phyloP scores from a whole-genome alignment of 2,113 vertebrate species.

The Psilopogon haemacephalus region DNA sequence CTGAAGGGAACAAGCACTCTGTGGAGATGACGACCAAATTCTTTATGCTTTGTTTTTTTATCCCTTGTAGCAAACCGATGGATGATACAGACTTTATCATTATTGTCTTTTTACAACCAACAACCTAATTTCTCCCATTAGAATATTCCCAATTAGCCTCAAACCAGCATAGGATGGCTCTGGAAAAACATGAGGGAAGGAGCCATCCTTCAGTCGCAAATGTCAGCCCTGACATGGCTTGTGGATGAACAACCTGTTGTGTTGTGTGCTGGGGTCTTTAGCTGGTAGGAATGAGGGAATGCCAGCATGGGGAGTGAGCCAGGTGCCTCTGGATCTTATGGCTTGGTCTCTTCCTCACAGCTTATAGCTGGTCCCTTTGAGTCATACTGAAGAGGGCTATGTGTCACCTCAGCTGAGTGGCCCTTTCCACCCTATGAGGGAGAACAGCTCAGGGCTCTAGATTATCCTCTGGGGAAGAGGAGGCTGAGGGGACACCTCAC shows the following conservation, averaged over 20 bases:
- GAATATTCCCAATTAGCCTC: too few relatives aligned
- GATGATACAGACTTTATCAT: too few relatives aligned
- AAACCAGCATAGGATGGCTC: neutral
- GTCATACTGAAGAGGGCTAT: neutral
- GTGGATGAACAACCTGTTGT: fast-evolving
- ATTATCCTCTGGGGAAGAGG: neutral
- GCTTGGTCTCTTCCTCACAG: neutral
- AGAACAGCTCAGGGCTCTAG: neutral
- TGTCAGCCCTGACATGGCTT: neutral
- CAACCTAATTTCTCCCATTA: too few relatives aligned
- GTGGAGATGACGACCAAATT: too few relatives aligned
- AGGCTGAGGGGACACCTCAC: too few relatives aligned
- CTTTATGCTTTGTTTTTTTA: too few relatives aligned
- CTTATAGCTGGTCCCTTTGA: neutral
- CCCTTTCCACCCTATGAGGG: neutral
- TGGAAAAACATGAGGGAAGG: neutral
- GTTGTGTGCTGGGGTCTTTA: neutral
- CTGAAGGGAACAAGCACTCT: too few relatives aligned
- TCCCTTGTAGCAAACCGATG: too few relatives aligned
- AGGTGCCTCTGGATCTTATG: neutral
- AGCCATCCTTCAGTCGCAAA: neutral
- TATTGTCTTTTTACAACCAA: too few relatives aligned
- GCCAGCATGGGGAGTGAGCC: neutral
- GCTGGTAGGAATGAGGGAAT: neutral
- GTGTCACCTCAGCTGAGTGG: neutral